phyloP scores from a whole-genome alignment of 2,888 invertebrate species.

The Scaptodrosophila latifasciaeformis region DNA sequence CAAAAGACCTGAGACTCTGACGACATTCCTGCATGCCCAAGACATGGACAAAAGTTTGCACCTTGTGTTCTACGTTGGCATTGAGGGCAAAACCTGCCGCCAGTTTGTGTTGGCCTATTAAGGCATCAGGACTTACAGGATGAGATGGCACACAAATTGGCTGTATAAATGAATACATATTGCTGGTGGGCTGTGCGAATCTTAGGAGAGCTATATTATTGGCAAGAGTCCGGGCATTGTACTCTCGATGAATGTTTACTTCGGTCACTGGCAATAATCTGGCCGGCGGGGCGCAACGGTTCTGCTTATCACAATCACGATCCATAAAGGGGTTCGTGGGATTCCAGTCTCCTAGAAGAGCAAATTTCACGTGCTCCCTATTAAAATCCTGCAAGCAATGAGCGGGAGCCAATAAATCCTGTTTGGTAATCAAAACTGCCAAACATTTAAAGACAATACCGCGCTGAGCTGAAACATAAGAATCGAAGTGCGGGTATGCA shows the following conservation, averaged over 20 bases:
- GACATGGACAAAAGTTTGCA: slow-evolving; percentile 20
- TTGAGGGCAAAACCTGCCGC: slow-evolving; percentile 18
- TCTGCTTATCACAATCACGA: slow-evolving; percentile 22
- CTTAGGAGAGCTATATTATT: slow-evolving; percentile 26
- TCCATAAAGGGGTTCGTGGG: slow-evolving; percentile 14
- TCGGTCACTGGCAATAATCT: slow-evolving; percentile 19
- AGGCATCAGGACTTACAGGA: neutral
- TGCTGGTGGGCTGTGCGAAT: neutral
- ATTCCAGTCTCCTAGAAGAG: slow-evolving; percentile 33
- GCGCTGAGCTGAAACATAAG: slow-evolving; percentile 10
- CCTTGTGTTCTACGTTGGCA: slow-evolving; percentile 6
- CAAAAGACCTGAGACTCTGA: neutral
- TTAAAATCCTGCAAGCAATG: slow-evolving; percentile 17
- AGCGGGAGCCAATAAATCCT: slow-evolving; percentile 28
- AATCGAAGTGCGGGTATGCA: too few relatives aligned
- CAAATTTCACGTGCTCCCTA: neutral
- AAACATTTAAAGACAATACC: slow-evolving; percentile 29
- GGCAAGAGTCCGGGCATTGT: neutral
- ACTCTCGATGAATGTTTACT: slow-evolving; percentile 27
- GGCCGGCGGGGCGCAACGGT: slow-evolving; percentile 13
- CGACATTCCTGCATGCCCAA: slow-evolving; percentile 11
- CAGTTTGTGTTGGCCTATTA: slow-evolving; percentile 5
- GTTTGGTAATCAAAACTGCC: slow-evolving; percentile 26
- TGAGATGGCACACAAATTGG: slow-evolving; percentile 28
- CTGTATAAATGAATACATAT: slow-evolving; percentile 8